Percentiles rank a stretch among this genome's conserved stretches.
Evolutionary conservation across 2,113 vertebrate genomes (phyloP).

Genomic region (Silurus glanis): DNA sequence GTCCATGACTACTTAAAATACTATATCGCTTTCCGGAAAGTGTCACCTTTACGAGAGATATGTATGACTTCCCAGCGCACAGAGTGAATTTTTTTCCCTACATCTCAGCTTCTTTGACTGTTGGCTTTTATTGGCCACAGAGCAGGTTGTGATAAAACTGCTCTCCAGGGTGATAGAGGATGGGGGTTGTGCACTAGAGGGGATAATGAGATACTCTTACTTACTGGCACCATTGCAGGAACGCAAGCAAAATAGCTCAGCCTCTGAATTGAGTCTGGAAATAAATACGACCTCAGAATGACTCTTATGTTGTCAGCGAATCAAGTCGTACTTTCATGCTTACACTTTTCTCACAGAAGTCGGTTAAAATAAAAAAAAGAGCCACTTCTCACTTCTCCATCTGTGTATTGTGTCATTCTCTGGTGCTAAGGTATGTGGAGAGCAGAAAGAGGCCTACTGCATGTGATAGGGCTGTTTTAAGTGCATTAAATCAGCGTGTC

Average conservation of each 20-base stretch:
- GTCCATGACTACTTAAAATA: conserved; percentile 15
- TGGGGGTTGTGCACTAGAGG: conserved; percentile 18
- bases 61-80: background rate
- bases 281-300: conserved; percentile 16
- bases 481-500: conserved; percentile 32
- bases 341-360: background rate
- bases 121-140: conserved; percentile 7
- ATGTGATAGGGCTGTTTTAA: conserved; percentile 2
- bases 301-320: background rate
- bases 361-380: background rate
- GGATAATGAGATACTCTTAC: conserved; percentile 19
- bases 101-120: conserved; percentile 12
- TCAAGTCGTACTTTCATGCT: background rate
- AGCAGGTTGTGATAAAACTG: conserved; percentile 26
- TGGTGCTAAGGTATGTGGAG: background rate
- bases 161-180: conserved; percentile 4
- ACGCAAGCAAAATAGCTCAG: conserved; percentile 16
- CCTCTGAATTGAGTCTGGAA: conserved; percentile 20
- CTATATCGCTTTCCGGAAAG: background rate
- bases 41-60: background rate
- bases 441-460: background rate
- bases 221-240: background rate
- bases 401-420: background rate
- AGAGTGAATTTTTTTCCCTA: background rate
- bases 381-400: background rate